phyloP scores from a whole-genome alignment of 2,888 invertebrate species.

The Ptycholaimellus sp. region DNA sequence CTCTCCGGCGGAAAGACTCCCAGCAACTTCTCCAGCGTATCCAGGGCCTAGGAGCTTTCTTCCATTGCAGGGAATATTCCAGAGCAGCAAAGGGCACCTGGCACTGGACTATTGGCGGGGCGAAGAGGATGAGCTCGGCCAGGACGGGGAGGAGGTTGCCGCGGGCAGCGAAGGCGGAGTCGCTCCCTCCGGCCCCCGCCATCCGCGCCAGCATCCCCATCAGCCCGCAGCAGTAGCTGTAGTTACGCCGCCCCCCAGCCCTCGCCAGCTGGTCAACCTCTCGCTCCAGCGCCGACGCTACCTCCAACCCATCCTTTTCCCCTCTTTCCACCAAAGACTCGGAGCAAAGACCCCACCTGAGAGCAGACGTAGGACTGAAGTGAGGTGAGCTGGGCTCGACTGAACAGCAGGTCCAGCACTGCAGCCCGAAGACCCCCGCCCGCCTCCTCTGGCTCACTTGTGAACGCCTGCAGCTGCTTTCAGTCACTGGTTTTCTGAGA shows the following conservation, averaged over 20 bases:
- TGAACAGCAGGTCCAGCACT: constrained; percentile 22
- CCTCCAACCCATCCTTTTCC: constrained; percentile 11
- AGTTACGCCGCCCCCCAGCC: constrained; percentile 18
- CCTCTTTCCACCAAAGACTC: constrained; percentile 4
- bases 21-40: background rate
- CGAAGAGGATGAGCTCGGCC: constrained; percentile 19
- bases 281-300: constrained; percentile 14
- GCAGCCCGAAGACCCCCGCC: constrained; percentile 16
- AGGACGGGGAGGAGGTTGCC: constrained; percentile 14
- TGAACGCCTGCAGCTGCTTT: constrained; percentile 13
- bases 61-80: too few species aligned
- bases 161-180: constrained; percentile 34
- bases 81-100: too few species aligned
- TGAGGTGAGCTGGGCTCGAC: constrained; percentile 20
- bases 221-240: constrained; percentile 21
- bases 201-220: constrained; percentile 18
- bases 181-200: constrained; percentile 32
- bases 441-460: too few species aligned
- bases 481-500: background rate
- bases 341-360: constrained; percentile 20
- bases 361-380: constrained; percentile 21
- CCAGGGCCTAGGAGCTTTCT: background rate
- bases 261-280: background rate
- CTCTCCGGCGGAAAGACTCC: background rate
- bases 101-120: constrained; percentile 18